Base-by-base conservation (phyloP, 2,797 vertebrate genomes). In the Ciconia nigra region DNA sequence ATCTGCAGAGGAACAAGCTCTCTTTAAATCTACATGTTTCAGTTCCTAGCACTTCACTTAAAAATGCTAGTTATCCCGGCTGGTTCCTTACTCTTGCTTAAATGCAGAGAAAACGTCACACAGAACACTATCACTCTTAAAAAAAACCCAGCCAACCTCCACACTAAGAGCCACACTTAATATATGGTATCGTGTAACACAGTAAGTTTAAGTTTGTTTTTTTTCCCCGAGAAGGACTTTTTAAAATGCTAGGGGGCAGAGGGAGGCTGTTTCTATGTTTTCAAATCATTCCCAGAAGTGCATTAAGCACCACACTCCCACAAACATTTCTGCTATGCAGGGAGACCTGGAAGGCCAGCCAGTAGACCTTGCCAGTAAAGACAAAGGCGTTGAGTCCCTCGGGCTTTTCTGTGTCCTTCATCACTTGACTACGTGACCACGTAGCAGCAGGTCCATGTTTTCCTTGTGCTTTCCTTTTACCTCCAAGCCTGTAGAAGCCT, bases 21-120 rank as follows among this genome's bases (percentile, higher is more conserved):
- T 97, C 98, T 98, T 97, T 89, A 88, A 97, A 98, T 98, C 98
- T 97, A 98, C 98, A 98, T 97, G 95, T 96, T 98, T 97, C 92
- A 87, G 96, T 96, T 98, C 96, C 93, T 82, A 95, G 94, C 96
- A 94, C 97, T 96, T 97, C 93, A 67, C 95, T 98, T 96, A 90
- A 96, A 47, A 97, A 96, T 74, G 95, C 96, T 91, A 83, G 84
- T 93, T 97, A 92, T 83, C 90, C 96, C 37, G 54, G 93, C 93
- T 93, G 97, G 76, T 46, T 95, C 88, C 72, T 93, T 78, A 61
- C 82, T 94, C 94, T 81, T 91, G 88, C 81, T 90, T 21, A 72
- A 74, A 70, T 22, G 92, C 92, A 82, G 70, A 83, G 83, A 58
- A 84, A 94, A 89, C 76, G 19, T 65, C 91, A 84, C 77, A 5